Evolutionary conservation across 37 sponge, comb jelly and placozoan genomes (phyloP), one percentile per base, ranked within the genome.

Genomic region (Ianthella basta): DNA sequence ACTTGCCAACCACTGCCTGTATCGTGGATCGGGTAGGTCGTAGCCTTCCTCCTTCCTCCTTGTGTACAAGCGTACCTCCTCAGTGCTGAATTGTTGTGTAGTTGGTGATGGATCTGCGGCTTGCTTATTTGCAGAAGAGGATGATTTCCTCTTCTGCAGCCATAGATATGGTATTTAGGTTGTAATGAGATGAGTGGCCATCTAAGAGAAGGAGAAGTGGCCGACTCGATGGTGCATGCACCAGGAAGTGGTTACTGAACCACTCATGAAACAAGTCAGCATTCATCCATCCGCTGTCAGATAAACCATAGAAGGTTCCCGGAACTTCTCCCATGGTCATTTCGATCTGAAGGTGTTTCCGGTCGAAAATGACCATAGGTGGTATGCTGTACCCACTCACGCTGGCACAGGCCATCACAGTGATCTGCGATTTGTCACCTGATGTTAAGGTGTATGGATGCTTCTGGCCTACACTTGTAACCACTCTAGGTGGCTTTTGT

Each of bases 141-240:
- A n/a, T n/a, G n/a, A n/a, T n/a, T n/a, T n/a, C n/a, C n/a, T n/a
- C n/a, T n/a, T n/a, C n/a, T n/a, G n/a, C n/a, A n/a, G n/a, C n/a
- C n/a, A n/a, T n/a, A n/a, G n/a, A n/a, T n/a, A n/a, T n/a, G n/a
- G n/a, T n/a, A n/a, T n/a, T n/a, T n/a, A n/a, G n/a, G n/a, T n/a
- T 57, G 59, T 57, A 79, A 21, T 79, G 80, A 55, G 38, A 35
- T 54, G 80, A 44, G 56, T 79, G 80, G 56, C 80, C 80, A 36
- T 79, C 80, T 15, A 79, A 15, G 68, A 82, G 37, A 16, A 82
- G 55, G 33, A 82, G 83, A 8, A 82, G 29, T 50, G 83, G 83
- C 38, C 83, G 63, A 21, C 54, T 38, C 6, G 83, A 21, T 12
- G 83, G 83, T 36, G 68, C 83, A 36, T 82, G 32, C 37, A 29